A percentile compares a stretch with the other conserved stretches of the same genome.
phyloP scores from a whole-genome alignment of 2,888 invertebrate species.

The Slavum lentiscoides region DNA sequence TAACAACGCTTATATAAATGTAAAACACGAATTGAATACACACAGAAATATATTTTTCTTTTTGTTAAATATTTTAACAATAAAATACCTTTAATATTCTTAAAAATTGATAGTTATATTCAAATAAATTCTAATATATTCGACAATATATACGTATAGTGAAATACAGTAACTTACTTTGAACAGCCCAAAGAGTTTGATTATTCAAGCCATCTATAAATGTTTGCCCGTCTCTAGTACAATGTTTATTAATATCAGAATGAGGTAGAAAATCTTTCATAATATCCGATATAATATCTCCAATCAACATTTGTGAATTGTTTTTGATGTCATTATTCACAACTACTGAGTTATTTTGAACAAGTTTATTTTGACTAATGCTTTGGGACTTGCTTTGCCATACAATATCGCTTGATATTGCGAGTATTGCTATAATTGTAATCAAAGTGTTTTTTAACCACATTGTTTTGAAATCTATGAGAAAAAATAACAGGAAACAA shows the following conservation, averaged over 20 bases:
- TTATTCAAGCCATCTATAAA: background rate
- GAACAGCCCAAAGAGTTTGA: conserved; percentile 23
- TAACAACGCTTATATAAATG: no score
- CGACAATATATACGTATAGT: no score
- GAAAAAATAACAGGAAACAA: background rate
- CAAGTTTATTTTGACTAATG: background rate
- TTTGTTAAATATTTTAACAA: no score
- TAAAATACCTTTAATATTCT: background rate
- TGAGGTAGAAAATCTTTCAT: conserved; percentile 19
- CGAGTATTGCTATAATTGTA: background rate
- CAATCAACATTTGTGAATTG: conserved; percentile 7
- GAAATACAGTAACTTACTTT: conserved; percentile 13
- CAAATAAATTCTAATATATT: background rate
- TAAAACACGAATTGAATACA: no score
- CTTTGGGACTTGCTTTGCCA: background rate
- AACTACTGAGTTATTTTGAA: background rate
- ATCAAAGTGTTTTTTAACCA: conserved; percentile 4
- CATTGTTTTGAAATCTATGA: conserved; percentile 1
- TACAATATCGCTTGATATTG: background rate
- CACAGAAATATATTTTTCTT: no score
- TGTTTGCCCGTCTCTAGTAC: conserved; percentile 6
- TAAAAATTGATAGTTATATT: background rate
- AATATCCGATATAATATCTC: conserved; percentile 9
- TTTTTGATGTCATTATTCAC: background rate
- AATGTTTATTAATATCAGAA: conserved; percentile 18